These are phyloP conservation scores for Argya squamiceps DNA, from an alignment of 2,797 vertebrate species.

Conservation along the genomic window DNA sequence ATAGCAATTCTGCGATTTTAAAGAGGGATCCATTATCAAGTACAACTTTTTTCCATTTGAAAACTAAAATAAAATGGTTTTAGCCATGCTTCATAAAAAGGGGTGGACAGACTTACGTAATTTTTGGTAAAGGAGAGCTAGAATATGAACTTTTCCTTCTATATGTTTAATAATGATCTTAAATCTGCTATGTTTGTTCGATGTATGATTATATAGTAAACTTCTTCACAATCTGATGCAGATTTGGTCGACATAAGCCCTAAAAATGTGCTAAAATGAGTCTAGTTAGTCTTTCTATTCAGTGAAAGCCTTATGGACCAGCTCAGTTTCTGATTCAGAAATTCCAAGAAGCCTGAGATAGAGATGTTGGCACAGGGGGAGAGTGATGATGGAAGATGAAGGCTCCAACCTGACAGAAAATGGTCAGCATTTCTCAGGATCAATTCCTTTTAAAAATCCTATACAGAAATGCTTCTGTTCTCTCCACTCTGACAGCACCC, in stretches of 20 bases:
- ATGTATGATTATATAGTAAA: background rate
- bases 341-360: background rate
- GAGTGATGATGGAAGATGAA: background rate
- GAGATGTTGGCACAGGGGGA: background rate
- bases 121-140: background rate
- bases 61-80: background rate
- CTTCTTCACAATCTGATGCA: background rate
- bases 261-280: background rate
- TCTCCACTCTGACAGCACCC: background rate
- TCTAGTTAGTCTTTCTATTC: background rate
- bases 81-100: background rate
- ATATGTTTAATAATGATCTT: background rate
- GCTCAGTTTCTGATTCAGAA: background rate
- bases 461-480: background rate
- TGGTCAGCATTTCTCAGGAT: background rate
- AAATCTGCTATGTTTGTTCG: background rate
- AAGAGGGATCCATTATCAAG: background rate
- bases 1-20: background rate
- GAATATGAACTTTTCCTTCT: background rate
- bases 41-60: background rate
- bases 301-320: background rate
- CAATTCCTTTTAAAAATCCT: background rate
- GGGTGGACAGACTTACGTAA: background rate
- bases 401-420: background rate
- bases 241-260: background rate